Percentiles rank a stretch among this genome's conserved stretches.
Evolutionary conservation across 2,113 vertebrate species (phyloP).

Genomic region (Galeopterus variegatus): DNA sequence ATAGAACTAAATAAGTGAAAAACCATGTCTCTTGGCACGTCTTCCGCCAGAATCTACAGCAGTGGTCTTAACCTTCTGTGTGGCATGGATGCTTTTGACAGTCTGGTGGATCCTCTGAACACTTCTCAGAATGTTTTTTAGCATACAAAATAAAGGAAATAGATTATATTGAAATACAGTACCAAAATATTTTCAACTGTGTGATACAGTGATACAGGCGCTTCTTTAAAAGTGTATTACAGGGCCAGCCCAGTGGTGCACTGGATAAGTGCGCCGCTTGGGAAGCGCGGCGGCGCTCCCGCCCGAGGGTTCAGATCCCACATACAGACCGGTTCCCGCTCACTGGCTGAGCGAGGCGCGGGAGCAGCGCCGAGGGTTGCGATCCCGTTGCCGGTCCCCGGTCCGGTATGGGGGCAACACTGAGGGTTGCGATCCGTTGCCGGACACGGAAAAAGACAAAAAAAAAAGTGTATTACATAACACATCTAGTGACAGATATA

Average conservation of each 20-base stretch:
- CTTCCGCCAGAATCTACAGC: slow-evolving; percentile 10
- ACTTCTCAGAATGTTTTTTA: slow-evolving; percentile 1
- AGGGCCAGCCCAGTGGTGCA: too few relatives aligned
- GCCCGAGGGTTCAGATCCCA: too few relatives aligned
- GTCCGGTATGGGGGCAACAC: too few relatives aligned
- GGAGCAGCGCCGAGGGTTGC: too few relatives aligned
- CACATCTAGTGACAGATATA: neutral
- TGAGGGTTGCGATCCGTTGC: too few relatives aligned
- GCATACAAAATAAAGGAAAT: neutral
- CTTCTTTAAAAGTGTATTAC: neutral
- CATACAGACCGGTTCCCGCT: too few relatives aligned
- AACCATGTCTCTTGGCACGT: neutral
- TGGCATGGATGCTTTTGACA: neutral
- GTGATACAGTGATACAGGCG: neutral
- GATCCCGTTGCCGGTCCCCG: too few relatives aligned
- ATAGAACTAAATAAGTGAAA: neutral
- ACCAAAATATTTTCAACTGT: slow-evolving; percentile 39
- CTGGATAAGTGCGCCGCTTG: too few relatives aligned
- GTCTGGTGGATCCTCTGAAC: neutral
- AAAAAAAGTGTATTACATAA: neutral
- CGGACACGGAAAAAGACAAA: too few relatives aligned
- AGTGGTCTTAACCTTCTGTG: neutral
- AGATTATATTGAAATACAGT: neutral
- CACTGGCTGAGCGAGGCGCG: too few relatives aligned
- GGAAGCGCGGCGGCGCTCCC: too few relatives aligned